Base-by-base conservation (phyloP, 2,113 vertebrate genomes). In the Ardeotis arabs region DNA sequence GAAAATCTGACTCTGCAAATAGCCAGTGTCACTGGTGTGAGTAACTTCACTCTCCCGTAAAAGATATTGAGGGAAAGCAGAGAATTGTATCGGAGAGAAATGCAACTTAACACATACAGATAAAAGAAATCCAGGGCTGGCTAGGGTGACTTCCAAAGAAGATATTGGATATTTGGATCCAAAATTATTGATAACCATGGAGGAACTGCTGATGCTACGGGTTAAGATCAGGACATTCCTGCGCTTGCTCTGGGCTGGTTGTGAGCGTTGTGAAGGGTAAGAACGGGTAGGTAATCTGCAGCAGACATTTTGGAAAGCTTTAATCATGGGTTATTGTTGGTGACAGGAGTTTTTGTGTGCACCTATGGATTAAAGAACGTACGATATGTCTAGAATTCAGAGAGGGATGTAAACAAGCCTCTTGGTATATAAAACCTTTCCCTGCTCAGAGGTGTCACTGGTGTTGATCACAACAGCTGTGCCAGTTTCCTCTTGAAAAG, bases 1-100 rank as follows among this genome's bases (percentile, higher is more conserved):
- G 91, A 95, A 73, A 96, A 91, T 91, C 90, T 88, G 92, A 83
- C 87, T 94, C 90, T 88, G 82, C 90, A 94, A 94, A 92, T 85
- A 95, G 31, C 64, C 47, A 67, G 29, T 85, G 90, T 94, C 82
- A 85, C 70, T 74, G n/a, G n/a, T 75, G 74, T 83, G 88, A 94
- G 44, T 80, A 90, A 84, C 4, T 14, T 45, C 47, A 6, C 55
- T 74, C 70, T 49, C 62, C 6, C 1, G 58, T 60, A 39, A 82
- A 59, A 45, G 75, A 29, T 49, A 24, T 4, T 31, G 84, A 79
- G 59, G 55, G 78, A 90, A 50, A 82, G 55, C 24, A 14, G n/a
- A n/a, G n/a, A n/a, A n/a, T n/a, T n/a, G n/a, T n/a, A n/a, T n/a
- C n/a, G n/a, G n/a, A n/a, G 50, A 81, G 75, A 83, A 85, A 50